Conservation (phyloP, 2,113 vertebrate species). For the Hemichromis elongatus region DNA sequence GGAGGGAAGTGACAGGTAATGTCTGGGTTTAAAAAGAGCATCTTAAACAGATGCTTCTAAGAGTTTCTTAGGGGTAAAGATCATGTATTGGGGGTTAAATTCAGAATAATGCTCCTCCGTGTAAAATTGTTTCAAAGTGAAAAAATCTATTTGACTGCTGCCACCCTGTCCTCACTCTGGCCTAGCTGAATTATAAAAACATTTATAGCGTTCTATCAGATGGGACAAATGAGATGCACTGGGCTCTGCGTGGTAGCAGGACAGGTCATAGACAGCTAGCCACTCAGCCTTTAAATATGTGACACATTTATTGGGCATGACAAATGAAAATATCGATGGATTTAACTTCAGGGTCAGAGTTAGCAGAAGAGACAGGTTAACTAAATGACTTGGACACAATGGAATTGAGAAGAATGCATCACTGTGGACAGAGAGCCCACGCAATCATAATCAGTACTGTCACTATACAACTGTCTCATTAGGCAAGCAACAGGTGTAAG, state of each 20-base stretch:
- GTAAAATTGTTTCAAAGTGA: neutral
- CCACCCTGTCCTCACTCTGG: neutral
- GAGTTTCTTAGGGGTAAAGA: neutral
- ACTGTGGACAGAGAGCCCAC: neutral
- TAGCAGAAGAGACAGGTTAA: neutral
- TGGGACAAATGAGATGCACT: slow-evolving; percentile 16
- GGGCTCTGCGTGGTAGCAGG: slow-evolving; percentile 2
- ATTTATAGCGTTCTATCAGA: neutral
- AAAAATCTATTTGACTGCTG: neutral
- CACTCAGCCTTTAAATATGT: slow-evolving; percentile 24
- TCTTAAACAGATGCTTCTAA: neutral
- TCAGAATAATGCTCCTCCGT: neutral
- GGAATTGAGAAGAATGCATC: neutral
- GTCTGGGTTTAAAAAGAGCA: too few species aligned
- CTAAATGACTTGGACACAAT: neutral
- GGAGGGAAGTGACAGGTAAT: neutral
- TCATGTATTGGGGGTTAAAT: neutral
- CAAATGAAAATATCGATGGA: slow-evolving; percentile 50
- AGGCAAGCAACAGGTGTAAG: slow-evolving; percentile 40
- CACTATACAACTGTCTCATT: neutral
- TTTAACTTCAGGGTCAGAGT: slow-evolving; percentile 24
- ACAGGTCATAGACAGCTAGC: slow-evolving; percentile 32
- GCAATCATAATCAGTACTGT: slow-evolving; percentile 4
- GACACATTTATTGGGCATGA: slow-evolving; percentile 54
- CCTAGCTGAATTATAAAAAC: neutral